phyloP scores from a whole-genome alignment of 2,797 vertebrate species.

The Alectoris magna region DNA sequence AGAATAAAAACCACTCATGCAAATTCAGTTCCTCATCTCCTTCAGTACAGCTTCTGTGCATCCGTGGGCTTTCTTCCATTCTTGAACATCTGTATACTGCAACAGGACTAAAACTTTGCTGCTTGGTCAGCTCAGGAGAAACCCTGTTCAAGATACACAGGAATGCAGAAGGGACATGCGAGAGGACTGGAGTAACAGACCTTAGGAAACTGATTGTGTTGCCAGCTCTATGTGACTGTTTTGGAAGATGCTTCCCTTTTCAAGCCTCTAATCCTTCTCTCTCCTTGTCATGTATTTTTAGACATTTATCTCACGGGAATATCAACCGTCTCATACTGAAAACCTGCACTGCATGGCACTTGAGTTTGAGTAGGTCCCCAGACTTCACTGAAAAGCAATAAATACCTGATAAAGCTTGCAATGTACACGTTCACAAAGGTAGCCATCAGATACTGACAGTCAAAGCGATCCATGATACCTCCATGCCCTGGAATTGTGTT shows the following conservation, averaged over 20 bases:
- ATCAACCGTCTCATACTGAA: fast-evolving
- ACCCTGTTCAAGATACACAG: background rate
- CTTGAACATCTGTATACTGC: background rate
- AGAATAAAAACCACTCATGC: background rate
- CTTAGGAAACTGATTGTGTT: fast-evolving
- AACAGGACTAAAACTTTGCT: background rate
- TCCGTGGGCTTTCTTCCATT: background rate
- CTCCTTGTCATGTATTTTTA: background rate
- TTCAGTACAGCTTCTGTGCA: background rate
- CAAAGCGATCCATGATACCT: conserved; percentile 98
- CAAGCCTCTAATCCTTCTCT: background rate
- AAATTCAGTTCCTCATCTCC: background rate
- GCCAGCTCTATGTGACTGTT: background rate
- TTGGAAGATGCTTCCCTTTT: background rate
- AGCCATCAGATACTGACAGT: conserved; percentile 99
- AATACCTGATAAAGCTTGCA: conserved; percentile 97
- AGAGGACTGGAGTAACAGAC: background rate
- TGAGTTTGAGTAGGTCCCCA: background rate
- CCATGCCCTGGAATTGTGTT: conserved; percentile 98
- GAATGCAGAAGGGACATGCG: background rate
- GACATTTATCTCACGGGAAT: background rate
- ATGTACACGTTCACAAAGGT: conserved; percentile 99
- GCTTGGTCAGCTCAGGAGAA: background rate
- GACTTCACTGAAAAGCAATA: background rate
- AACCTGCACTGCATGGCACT: background rate